A percentile compares a stretch with the other conserved stretches of the same genome.
phyloP scores from a whole-genome alignment of 2,113 vertebrate genomes.

The Chloropsis hardwickii region DNA sequence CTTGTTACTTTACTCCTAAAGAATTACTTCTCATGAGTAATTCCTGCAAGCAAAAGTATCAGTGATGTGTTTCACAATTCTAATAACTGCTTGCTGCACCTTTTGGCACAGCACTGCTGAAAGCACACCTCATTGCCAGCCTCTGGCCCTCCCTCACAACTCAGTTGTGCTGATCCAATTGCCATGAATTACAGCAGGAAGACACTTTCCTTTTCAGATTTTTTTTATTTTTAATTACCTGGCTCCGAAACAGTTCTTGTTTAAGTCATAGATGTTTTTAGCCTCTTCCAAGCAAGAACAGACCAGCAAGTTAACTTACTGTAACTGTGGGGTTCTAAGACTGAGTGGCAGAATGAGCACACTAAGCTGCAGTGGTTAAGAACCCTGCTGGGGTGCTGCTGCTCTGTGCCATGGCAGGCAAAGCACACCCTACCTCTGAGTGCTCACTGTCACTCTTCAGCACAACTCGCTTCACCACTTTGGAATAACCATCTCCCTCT shows the following conservation, averaged over 20 bases:
- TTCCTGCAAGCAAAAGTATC: neutral
- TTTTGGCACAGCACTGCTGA: neutral
- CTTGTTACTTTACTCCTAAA: neutral
- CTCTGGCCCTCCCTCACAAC: neutral
- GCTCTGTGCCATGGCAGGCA: neutral
- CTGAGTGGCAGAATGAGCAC: neutral
- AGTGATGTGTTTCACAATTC: neutral
- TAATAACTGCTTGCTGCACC: fast-evolving
- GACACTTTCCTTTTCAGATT: neutral
- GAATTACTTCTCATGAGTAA: neutral
- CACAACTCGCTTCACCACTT: slow-evolving; percentile 88
- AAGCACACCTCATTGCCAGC: neutral
- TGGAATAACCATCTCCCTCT: slow-evolving; percentile 86
- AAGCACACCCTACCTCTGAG: slow-evolving; percentile 78
- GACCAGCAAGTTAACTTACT: neutral
- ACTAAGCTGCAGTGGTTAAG: neutral
- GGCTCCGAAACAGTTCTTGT: neutral
- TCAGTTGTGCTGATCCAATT: too few species aligned
- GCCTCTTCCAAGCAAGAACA: neutral
- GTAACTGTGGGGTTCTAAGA: neutral
- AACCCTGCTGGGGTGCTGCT: neutral
- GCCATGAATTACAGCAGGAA: neutral
- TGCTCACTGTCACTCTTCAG: slow-evolving; percentile 83
- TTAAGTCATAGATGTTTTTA: neutral
- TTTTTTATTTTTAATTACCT: neutral